A percentile compares a stretch with the other conserved stretches of the same genome.
phyloP scores from a whole-genome alignment of 1,140 invertebrate genomes.

The Rhopalosiphum padi region DNA sequence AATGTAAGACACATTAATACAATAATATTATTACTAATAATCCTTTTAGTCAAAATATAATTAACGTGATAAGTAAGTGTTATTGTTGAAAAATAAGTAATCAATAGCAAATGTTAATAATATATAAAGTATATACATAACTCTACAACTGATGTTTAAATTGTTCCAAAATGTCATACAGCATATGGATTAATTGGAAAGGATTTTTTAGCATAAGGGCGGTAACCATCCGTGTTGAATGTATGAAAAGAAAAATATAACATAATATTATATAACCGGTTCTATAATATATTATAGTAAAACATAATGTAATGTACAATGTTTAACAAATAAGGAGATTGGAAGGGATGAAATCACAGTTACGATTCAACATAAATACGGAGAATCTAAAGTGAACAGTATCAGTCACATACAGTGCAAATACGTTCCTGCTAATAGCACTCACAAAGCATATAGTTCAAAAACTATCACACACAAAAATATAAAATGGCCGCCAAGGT shows the following conservation, averaged over 20 bases:
- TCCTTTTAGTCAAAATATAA: too few species aligned
- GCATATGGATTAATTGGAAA: not conserved
- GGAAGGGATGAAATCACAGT: not conserved
- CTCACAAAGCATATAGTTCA: not conserved
- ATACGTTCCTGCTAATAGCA: not conserved
- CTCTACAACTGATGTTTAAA: not conserved
- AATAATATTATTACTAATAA: not conserved
- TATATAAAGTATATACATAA: not conserved
- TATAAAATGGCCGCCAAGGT: conserved; percentile 28
- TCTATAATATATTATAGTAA: not conserved
- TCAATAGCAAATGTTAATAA: not conserved
- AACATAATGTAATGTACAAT: not conserved
- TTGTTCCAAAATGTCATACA: not conserved
- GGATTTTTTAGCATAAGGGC: not conserved
- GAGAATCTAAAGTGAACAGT: not conserved
- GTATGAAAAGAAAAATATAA: not conserved
- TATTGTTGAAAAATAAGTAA: too few species aligned
- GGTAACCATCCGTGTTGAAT: not conserved
- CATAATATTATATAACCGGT: conserved; percentile 9
- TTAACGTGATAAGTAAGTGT: too few species aligned
- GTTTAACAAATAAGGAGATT: not conserved
- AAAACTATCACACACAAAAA: not conserved
- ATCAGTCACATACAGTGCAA: not conserved
- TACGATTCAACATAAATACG: not conserved
- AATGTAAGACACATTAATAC: not conserved